phyloP scores from a whole-genome alignment of 2,888 invertebrate species.

The Trisateles emortualis region DNA sequence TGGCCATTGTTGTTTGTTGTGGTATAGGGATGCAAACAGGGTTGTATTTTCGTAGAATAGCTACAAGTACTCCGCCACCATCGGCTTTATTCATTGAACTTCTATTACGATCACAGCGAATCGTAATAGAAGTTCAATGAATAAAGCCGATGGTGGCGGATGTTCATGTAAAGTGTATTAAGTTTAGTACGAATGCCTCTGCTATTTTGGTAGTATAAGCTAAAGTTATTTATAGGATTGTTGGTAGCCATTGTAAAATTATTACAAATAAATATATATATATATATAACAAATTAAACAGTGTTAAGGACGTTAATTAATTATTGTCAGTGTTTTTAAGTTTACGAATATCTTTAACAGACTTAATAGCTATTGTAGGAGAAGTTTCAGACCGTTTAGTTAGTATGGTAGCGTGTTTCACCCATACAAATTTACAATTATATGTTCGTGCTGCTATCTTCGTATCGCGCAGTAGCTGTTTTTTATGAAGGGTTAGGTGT shows the following conservation, averaged over 20 bases:
- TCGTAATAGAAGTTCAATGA: constrained; percentile 5
- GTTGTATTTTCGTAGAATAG: constrained; percentile 4
- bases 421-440: constrained; percentile 7
- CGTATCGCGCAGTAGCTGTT: constrained; percentile 6
- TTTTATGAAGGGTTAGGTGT: constrained; percentile 6
- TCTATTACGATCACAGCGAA: constrained; percentile 8
- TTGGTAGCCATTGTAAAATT: background rate
- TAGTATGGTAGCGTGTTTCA: constrained; percentile 7
- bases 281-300: too few species aligned
- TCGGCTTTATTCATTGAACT: background rate
- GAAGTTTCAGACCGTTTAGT: constrained; percentile 1
- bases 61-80: constrained; percentile 3
- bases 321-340: background rate
- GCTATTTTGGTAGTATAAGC: background rate
- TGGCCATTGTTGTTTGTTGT: background rate
- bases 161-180: constrained; percentile 8
- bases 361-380: constrained; percentile 4
- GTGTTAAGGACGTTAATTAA: background rate
- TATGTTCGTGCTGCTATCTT: background rate
- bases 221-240: too few species aligned
- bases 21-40: background rate
- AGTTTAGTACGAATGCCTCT: constrained; percentile 2
- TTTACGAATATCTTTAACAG: background rate
- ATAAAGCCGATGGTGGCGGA: background rate
- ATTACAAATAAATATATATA: too few species aligned